Base-by-base conservation (phyloP, 1,140 invertebrate species). In the Oscheius sp. region DNA sequence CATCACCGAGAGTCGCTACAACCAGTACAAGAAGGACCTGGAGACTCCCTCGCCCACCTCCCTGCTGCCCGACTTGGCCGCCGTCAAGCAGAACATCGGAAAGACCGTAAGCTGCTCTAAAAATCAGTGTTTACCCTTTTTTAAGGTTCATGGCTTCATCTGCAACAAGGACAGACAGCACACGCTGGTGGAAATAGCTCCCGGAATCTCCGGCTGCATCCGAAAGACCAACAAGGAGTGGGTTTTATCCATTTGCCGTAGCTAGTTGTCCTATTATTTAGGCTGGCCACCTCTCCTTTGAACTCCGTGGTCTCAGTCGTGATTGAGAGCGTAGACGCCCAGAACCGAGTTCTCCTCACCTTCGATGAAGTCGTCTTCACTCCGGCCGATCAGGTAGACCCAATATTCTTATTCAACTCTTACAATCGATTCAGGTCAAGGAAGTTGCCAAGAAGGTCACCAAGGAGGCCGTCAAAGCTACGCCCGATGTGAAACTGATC, bases 141-240 rank as follows among this genome's bases (percentile, higher is more conserved):
- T 10, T 31, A 31, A 13, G 32, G 28, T 32, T 13, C 59, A 62
- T 2, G 20, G 32, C 20, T 65, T 65, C 36, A 20, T 34, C 3
- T 65, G 63, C 49, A 7, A 55, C 23, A 23, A 55, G 7, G 28
- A 23, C 7, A 26, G 49, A 55, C 7, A 7, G 23, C 28, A 55
- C 49, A 4, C 23, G 7, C 23, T 68, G n/a, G 29, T 68, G 7
- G 67, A 68, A 42, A 18, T 68, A n/a, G 67, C 49, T 1, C 67
- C 67, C 4, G 67, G 67, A 42, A 61, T 68, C 26, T n/a, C 13
- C 26, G 61, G 45, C n/a, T 23, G 36, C n/a, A 76, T 68, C 3
- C 62, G 46, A 28, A 78, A 55, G 7, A 68, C n/a, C n/a, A n/a
- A 49, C 52, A 45, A 28, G 32, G 79, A 31, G 67, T 77, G 31